Evolutionary conservation across 37 sponge, comb jelly and placozoan genomes (phyloP).

Genomic region (Halisarca cf. caerulea): DNA sequence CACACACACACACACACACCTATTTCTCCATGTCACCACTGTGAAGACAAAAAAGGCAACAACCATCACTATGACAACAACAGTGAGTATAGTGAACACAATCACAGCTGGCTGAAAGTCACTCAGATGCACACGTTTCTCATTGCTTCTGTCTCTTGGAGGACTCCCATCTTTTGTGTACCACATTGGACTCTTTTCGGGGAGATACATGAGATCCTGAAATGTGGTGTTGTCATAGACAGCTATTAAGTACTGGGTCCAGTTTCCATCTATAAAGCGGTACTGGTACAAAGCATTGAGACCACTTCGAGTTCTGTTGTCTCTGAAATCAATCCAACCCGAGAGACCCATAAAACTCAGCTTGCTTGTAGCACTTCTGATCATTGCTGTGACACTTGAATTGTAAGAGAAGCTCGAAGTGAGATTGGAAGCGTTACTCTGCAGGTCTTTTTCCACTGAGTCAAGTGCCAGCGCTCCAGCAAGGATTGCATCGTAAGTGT

Average conservation of each 20-base stretch:
- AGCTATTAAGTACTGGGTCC: neutral
- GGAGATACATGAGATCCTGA: neutral
- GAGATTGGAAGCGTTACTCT: neutral
- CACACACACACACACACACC: constrained; percentile 38
- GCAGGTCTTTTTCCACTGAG: neutral
- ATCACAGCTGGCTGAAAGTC: neutral
- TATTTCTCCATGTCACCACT: constrained; percentile 48
- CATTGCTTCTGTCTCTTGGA: neutral
- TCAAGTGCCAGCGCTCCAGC: constrained; percentile 11
- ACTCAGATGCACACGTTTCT: neutral
- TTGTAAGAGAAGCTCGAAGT: neutral
- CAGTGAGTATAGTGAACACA: constrained; percentile 22
- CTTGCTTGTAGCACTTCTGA: neutral
- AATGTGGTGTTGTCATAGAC: neutral
- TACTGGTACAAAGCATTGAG: constrained; percentile 12
- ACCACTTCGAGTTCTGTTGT: neutral
- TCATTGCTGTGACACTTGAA: neutral
- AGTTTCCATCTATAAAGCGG: neutral
- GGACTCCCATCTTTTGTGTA: neutral
- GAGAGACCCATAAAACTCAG: constrained; percentile 18
- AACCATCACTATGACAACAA: constrained; percentile 38
- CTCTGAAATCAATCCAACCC: neutral
- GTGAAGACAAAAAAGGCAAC: constrained; percentile 61
- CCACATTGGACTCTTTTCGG: neutral
- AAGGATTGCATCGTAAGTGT: constrained; percentile 14